Evolutionary conservation across 2,888 invertebrate species (phyloP).

Genomic region (Diplolepis rosae): DNA sequence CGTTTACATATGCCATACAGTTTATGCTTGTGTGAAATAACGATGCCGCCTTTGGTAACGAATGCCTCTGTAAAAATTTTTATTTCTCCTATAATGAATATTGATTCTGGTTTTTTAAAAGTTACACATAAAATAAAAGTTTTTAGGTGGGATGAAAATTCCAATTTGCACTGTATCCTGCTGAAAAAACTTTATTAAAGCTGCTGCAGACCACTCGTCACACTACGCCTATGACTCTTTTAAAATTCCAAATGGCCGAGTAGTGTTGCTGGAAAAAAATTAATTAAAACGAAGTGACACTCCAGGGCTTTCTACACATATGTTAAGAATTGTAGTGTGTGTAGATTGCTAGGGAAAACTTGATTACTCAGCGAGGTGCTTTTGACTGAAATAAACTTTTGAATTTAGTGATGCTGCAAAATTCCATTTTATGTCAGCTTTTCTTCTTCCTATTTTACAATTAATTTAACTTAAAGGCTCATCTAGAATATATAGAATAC

Average conservation of each 20-base stretch:
- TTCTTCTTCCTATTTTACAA: background rate
- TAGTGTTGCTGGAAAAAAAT: slow-evolving; percentile 24
- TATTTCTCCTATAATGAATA: background rate
- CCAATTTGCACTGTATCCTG: background rate
- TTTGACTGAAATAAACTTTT: slow-evolving; percentile 26
- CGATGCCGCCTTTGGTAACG: slow-evolving; percentile 13
- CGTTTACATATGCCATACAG: background rate
- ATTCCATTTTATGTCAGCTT: background rate
- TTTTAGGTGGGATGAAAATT: background rate
- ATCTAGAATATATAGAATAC: background rate
- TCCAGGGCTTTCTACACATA: slow-evolving; percentile 22
- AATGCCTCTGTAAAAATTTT: background rate
- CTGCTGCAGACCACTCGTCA: background rate
- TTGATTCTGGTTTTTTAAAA: slow-evolving; percentile 11
- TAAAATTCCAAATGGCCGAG: slow-evolving; percentile 28
- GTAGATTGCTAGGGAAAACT: slow-evolving; percentile 26
- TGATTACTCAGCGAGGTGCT: slow-evolving; percentile 3
- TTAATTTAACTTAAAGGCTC: background rate
- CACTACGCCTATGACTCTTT: background rate
- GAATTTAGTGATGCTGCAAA: slow-evolving; percentile 4
- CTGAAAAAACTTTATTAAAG: slow-evolving; percentile 8
- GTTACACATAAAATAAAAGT: background rate
- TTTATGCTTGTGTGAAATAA: slow-evolving; percentile 5
- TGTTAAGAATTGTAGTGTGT: slow-evolving; percentile 7
- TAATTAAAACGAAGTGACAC: slow-evolving; percentile 28